Evolutionary conservation across 2,113 vertebrate species (phyloP).

Genomic region (Nyctibius bracteatus): DNA sequence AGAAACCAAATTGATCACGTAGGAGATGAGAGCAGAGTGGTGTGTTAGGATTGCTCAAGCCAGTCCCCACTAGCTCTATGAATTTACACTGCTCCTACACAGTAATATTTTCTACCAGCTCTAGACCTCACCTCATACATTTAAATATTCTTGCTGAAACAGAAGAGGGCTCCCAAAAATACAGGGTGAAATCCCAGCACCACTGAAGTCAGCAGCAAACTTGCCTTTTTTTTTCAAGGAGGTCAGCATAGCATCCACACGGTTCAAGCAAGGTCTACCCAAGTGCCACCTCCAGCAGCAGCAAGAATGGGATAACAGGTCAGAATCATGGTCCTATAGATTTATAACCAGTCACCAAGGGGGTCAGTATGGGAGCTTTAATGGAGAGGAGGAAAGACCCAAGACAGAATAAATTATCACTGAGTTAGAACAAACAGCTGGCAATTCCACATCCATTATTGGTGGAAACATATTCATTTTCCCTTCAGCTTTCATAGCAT

Average conservation of each 20-base stretch:
- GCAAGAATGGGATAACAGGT: background rate
- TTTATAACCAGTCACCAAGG: background rate
- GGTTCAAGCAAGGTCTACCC: background rate
- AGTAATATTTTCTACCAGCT: background rate
- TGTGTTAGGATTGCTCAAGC: background rate
- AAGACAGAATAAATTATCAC: background rate
- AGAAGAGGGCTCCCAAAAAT: background rate
- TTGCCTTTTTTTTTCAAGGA: background rate
- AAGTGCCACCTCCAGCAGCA: background rate
- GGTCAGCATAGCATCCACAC: rapidly evolving
- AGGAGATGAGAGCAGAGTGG: background rate
- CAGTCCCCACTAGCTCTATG: background rate
- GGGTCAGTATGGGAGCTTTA: background rate
- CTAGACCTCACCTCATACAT: background rate
- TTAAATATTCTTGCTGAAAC: background rate
- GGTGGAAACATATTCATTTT: background rate
- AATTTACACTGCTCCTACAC: background rate
- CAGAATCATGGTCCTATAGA: background rate
- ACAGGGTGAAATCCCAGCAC: background rate
- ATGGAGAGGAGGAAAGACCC: background rate
- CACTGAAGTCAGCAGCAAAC: background rate
- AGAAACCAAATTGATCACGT: background rate
- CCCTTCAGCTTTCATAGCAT: background rate
- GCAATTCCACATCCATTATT: background rate
- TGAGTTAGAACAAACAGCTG: background rate